These are phyloP conservation scores for Stratiomys singularior DNA, from an alignment of 2,888 invertebrate genomes.

Conservation along the genomic window DNA sequence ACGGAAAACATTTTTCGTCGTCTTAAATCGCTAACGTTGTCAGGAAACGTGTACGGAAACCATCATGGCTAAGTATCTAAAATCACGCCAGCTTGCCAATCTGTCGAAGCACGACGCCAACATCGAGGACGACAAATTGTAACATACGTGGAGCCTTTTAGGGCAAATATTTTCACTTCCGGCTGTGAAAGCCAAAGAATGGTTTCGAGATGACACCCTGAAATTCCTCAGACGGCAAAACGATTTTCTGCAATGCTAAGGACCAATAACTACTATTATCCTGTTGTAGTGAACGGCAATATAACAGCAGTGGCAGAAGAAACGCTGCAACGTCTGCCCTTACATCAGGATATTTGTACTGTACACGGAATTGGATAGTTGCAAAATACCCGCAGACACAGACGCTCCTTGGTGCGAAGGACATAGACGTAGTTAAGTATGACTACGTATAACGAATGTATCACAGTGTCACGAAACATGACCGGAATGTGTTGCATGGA, in stretches of 20 bases:
- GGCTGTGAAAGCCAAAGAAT: slow-evolving; percentile 11
- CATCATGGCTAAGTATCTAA: background rate
- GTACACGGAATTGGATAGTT: background rate
- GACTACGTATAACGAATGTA: slow-evolving; percentile 15
- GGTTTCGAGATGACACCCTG: slow-evolving; percentile 12
- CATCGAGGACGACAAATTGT: slow-evolving; percentile 11
- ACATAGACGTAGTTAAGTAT: too few relatives aligned
- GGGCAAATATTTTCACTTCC: slow-evolving; percentile 11
- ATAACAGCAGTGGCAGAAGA: slow-evolving; percentile 12
- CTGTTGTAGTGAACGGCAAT: slow-evolving; percentile 23
- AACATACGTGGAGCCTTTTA: slow-evolving; percentile 2
- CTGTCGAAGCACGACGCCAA: background rate
- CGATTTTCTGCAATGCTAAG: slow-evolving; percentile 30
- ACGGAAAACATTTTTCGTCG: too few relatives aligned
- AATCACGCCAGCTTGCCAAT: background rate
- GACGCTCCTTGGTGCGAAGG: background rate
- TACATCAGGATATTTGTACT: background rate
- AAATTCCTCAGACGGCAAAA: slow-evolving; percentile 10
- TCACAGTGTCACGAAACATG: slow-evolving; percentile 44
- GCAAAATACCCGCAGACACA: background rate
- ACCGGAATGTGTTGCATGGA: slow-evolving; percentile 45
- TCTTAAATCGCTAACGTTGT: background rate
- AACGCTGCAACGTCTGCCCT: slow-evolving; percentile 6
- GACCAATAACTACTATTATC: slow-evolving; percentile 15
- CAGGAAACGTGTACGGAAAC: background rate